Evolutionary conservation across 2,888 invertebrate species (phyloP), one percentile per base, ranked within the genome.

Genomic region (Drosophila prostipennis): DNA sequence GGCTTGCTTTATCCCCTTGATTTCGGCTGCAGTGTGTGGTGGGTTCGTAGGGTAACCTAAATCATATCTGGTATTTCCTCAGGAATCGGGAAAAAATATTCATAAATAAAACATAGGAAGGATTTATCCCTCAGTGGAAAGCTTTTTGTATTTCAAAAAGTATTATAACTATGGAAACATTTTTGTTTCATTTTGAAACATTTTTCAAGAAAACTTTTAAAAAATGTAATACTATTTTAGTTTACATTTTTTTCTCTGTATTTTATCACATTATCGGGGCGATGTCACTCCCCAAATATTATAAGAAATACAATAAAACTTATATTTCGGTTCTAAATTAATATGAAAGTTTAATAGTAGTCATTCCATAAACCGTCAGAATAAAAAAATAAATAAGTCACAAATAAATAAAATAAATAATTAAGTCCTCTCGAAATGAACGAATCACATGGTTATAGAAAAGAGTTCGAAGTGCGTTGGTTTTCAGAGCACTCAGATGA

Each of bases 31-130:
- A 11, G 36, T 4, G 65, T 23, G 48, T 0, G 40, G 42, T 11
- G 63, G 37, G 52, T 51, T 32, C 52, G 11, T 4, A 34, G 32
- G 26, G 45, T 11, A 34, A 34, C 54, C 67, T 67, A 65, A 67
- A 67, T 65, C 65, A 65, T 67, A 54, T 54, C 32, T 39, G 64
- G 43, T 64, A 46, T 65, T 67, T 65, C 65, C 65, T 53, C 34
- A 67, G 54, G 34, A 65, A 54, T 67, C 11, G 19, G 26, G 19
- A 19, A 19, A 26, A 32, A 26, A 11, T 14, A 19, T 40, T 26
- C 16, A 53, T 26, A 65, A 51, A 45, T 23, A 43, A 40, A 13
- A 7, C n/a, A 6, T 1, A 3, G 3, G 14, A 11, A 19, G 6
- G 29, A 43, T 32, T 39, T 39, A 11, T 54, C 29, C 19, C 40